Percentiles rank a stretch among this genome's conserved stretches.
phyloP scores from a whole-genome alignment of 2,797 vertebrate species.

The Gobionotothen gibberifrons region DNA sequence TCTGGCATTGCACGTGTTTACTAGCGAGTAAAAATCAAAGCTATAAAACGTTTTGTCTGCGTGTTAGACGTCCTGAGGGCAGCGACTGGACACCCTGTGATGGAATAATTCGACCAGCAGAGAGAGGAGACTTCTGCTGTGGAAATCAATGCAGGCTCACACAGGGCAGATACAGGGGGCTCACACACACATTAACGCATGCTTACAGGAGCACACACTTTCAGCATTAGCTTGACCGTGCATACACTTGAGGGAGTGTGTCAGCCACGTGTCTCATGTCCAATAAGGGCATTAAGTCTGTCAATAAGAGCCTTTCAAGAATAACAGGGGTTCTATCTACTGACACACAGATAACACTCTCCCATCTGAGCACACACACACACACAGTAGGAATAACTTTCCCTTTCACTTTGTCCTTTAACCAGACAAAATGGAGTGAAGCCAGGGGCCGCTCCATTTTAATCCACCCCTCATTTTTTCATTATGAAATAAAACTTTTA shows the following conservation, averaged over 20 bases:
- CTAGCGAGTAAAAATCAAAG: slow-evolving; percentile 37
- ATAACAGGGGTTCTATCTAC: slow-evolving; percentile 76
- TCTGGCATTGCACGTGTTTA: slow-evolving; percentile 27
- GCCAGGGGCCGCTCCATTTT: slow-evolving; percentile 71
- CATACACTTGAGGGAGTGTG: slow-evolving; percentile 55
- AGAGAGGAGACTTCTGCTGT: slow-evolving; percentile 53
- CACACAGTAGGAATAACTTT: slow-evolving; percentile 14
- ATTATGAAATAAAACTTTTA: too few relatives aligned
- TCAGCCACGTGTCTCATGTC: slow-evolving; percentile 72
- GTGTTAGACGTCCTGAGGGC: slow-evolving; percentile 41
- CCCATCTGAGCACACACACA: slow-evolving; percentile 7
- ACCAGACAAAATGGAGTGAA: slow-evolving; percentile 59
- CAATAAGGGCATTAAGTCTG: slow-evolving; percentile 77
- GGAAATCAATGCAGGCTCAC: slow-evolving; percentile 65
- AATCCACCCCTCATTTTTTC: slow-evolving; percentile 40
- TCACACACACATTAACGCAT: slow-evolving; percentile 32
- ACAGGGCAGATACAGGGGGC: slow-evolving; percentile 49
- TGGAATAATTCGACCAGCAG: slow-evolving; percentile 43
- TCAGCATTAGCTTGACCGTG: slow-evolving; percentile 16
- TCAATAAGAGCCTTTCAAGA: slow-evolving; percentile 83
- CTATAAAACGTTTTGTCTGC: slow-evolving; percentile 34
- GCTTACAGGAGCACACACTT: slow-evolving; percentile 38
- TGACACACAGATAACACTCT: slow-evolving; percentile 48
- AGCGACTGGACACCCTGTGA: slow-evolving; percentile 50
- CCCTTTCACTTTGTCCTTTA: slow-evolving; percentile 59